These are phyloP conservation scores for Apoderus coryli DNA, from an alignment of 2,888 invertebrate genomes.

Conservation along the genomic window DNA sequence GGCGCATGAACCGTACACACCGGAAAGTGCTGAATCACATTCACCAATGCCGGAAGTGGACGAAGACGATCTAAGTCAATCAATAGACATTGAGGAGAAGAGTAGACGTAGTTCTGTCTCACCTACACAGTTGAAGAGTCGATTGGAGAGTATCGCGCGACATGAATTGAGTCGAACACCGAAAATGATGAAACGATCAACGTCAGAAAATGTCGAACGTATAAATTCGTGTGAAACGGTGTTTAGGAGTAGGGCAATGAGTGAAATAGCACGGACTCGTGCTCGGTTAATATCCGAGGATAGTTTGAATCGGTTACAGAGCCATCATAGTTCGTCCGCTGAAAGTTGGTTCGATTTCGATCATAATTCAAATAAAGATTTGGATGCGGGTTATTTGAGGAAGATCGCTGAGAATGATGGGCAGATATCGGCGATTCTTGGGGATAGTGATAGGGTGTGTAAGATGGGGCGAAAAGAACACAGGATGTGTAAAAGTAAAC, in stretches of 20 bases:
- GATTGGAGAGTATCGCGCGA: constrained; percentile 38
- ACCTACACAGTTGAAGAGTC: constrained; percentile 46
- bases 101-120: constrained; percentile 35
- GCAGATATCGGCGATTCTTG: too few relatives aligned
- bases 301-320: constrained; percentile 27
- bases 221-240: constrained; percentile 12
- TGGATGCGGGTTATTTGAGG: too few relatives aligned
- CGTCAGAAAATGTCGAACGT: constrained; percentile 21
- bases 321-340: constrained; percentile 34
- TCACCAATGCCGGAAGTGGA: constrained; percentile 45
- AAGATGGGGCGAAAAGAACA: too few relatives aligned
- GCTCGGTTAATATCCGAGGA: constrained; percentile 19
- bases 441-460: too few relatives aligned
- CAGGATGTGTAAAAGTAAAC: too few relatives aligned
- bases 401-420: too few relatives aligned
- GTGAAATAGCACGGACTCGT: constrained; percentile 22
- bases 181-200: too few relatives aligned
- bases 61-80: constrained; percentile 23
- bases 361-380: constrained; percentile 15
- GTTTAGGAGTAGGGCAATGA: constrained; percentile 24
- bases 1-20: constrained; percentile 59
- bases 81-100: constrained; percentile 21
- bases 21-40: constrained; percentile 67
- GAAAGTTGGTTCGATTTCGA: constrained; percentile 36
- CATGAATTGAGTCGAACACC: constrained; percentile 24